Base-by-base conservation (phyloP, 1,140 invertebrate genomes). In the Panagrolaimus sp. region DNA sequence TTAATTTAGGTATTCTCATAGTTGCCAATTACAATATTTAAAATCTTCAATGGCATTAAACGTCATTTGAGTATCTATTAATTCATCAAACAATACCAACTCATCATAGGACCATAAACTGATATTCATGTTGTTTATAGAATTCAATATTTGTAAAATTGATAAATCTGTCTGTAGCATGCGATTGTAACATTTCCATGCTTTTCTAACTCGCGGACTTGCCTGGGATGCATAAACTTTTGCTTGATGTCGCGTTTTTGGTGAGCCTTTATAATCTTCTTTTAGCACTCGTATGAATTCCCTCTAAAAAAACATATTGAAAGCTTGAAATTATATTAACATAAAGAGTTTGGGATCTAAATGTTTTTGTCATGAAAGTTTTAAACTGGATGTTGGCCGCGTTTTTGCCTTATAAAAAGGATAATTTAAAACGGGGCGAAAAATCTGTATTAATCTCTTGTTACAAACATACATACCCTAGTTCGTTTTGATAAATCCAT, bases 201-300 rank as follows among this genome's bases (percentile, higher is more conserved):
- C 51, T 57, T 57, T 27, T 27, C 20, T 20, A 27, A 57, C 51
- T 27, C 27, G n/a, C 20, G 51, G 51, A 57, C 14, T 25, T 14
- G 51, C 51, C 8, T 57, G 51, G 11, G 20, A 25, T 20, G 51
- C 51, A 27, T 57, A 57, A 25, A 25, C 9, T 20, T 27, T 20
- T 11, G 51, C 51, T 20, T 20, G 20, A 27, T 57, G 51, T 1
- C 51, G 51, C 5, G 51, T 57, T 57, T 16, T 20, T 11, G 51
- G 51, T 11, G 8, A 25, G 51, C 51, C 51, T 57, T 57, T 57
- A 16, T 57, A 57, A 27, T 57, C 51, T 57, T 57, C 51, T 57
- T 57, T 57, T 20, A 57, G 11, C 0, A 57, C 51, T n/a, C 51
- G 51, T 11, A 57, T 57, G 2, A 57, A 27, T 27, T 57, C 27